phyloP scores from a whole-genome alignment of 1,140 invertebrate species.

The Dolichoris vasculosae region DNA sequence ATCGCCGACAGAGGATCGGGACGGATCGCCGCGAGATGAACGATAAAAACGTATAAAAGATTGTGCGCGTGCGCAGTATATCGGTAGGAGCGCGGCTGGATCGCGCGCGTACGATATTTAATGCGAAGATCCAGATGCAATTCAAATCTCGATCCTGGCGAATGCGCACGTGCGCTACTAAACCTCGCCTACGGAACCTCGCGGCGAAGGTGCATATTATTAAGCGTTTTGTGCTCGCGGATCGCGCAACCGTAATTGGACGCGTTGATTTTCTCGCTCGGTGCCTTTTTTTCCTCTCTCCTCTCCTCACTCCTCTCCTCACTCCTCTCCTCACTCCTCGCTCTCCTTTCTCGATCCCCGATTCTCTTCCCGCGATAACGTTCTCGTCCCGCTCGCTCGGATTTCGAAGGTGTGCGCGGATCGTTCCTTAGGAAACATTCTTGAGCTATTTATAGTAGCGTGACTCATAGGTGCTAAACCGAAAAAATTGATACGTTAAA shows the following conservation, averaged over 20 bases:
- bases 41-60: neutral
- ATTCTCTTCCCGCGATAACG: neutral
- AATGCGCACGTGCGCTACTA: neutral
- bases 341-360: too few relatives aligned
- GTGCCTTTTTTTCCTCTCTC: too few relatives aligned
- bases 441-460: neutral
- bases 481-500: slow-evolving; percentile 8
- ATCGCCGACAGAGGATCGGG: neutral
- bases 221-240: neutral
- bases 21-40: neutral
- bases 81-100: neutral
- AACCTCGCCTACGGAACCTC: neutral
- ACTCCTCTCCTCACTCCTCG: too few relatives aligned
- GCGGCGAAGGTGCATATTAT: neutral
- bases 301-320: too few relatives aligned
- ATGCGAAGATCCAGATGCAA: neutral
- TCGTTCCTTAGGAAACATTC: neutral
- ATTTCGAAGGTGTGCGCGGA: neutral
- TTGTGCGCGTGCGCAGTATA: neutral
- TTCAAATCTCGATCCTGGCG: too few relatives aligned
- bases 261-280: neutral
- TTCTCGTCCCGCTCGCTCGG: neutral
- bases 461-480: neutral
- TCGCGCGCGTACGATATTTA: neutral
- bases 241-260: neutral